phyloP scores from a whole-genome alignment of 2,888 invertebrate genomes.

The Oscheius sp. region DNA sequence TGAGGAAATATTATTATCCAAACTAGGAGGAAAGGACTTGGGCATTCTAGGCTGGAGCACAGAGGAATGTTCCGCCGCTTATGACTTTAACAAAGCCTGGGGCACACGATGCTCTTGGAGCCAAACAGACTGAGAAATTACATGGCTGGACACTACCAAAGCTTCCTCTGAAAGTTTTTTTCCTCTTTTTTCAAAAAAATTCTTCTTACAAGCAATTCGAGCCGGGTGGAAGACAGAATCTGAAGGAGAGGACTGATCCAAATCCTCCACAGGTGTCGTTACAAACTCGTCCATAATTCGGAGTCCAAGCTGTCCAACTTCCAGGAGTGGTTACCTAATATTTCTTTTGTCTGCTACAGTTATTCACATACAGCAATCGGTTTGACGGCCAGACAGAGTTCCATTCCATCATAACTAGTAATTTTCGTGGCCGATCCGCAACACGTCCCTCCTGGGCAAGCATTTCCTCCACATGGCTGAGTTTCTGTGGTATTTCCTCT shows the following conservation, averaged over 20 bases:
- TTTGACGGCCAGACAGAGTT: slow-evolving; percentile 34
- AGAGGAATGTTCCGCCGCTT: neutral
- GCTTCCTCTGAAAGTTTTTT: neutral
- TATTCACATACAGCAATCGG: neutral
- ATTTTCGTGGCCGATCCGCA: slow-evolving; percentile 30
- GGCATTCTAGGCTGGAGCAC: neutral
- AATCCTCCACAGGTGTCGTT: slow-evolving; percentile 16
- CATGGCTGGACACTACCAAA: neutral
- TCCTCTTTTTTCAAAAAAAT: too few relatives aligned
- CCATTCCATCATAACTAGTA: slow-evolving; percentile 41
- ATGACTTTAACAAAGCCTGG: neutral
- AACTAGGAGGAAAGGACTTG: neutral
- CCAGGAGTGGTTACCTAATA: neutral
- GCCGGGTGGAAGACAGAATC: slow-evolving; percentile 14
- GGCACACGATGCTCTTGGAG: neutral
- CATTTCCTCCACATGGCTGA: slow-evolving; percentile 30
- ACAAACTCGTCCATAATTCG: neutral
- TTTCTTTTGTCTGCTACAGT: too few relatives aligned
- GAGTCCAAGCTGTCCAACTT: neutral
- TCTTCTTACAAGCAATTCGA: neutral
- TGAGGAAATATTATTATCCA: too few relatives aligned
- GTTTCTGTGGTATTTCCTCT: slow-evolving; percentile 35
- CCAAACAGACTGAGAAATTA: neutral
- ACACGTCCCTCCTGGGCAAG: slow-evolving; percentile 30
- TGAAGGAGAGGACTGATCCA: neutral